These are phyloP conservation scores for Leucoraja ocellata DNA, from an alignment of 2,797 vertebrate species.

Conservation along the genomic window DNA sequence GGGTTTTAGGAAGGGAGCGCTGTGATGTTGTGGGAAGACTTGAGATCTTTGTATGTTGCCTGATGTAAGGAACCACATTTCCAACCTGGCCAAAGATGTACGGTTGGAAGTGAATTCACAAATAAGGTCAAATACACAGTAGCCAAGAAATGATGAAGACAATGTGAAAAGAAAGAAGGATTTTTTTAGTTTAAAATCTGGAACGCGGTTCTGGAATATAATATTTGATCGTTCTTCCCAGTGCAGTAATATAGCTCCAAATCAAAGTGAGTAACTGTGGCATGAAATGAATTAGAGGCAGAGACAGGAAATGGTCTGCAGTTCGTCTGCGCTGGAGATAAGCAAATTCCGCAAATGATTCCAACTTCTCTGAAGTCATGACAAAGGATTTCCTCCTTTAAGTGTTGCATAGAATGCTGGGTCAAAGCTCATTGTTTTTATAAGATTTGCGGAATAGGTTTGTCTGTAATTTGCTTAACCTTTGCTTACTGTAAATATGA, in stretches of 20 bases:
- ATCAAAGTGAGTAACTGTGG: not conserved
- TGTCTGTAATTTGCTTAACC: not conserved
- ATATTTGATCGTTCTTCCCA: not conserved
- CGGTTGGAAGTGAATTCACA: not conserved
- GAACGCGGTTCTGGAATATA: not conserved
- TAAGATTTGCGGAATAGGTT: constrained; percentile 4
- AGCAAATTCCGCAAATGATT: constrained; percentile 25
- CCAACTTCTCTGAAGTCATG: constrained; percentile 3
- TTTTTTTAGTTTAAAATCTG: not conserved
- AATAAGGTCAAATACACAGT: not conserved
- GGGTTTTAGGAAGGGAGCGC: no score
- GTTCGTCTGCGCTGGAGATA: not conserved
- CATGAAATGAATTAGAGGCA: not conserved
- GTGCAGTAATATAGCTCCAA: not conserved
- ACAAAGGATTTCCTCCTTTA: constrained; percentile 37
- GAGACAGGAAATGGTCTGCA: constrained; percentile 18
- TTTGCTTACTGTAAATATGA: not conserved
- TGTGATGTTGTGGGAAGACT: not conserved
- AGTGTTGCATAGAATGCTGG: constrained; percentile 27
- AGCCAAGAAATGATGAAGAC: not conserved
- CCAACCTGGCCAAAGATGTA: not conserved
- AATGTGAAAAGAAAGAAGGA: no score
- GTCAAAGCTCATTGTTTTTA: constrained; percentile 15
- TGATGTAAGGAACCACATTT: not conserved
- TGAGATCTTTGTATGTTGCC: not conserved